A percentile compares a stretch with the other conserved stretches of the same genome.
phyloP scores from a whole-genome alignment of 2,113 vertebrate genomes.

The Malaclemys terrapin region DNA sequence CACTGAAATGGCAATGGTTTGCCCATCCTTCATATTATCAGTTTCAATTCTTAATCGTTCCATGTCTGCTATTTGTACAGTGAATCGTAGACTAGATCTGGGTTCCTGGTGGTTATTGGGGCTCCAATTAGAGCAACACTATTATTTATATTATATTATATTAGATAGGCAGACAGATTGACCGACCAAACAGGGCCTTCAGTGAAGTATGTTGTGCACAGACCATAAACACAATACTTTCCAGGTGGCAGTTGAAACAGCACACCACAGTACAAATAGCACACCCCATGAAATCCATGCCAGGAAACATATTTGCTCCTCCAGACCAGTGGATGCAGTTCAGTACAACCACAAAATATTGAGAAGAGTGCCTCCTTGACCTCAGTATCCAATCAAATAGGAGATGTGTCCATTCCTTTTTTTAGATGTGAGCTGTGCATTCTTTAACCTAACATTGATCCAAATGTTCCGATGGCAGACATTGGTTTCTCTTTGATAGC shows the following conservation, averaged over 20 bases:
- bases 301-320: slow-evolving; percentile 7
- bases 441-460: slow-evolving; percentile 60
- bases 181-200: neutral
- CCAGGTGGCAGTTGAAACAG: neutral
- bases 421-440: slow-evolving; percentile 40
- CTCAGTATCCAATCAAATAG: slow-evolving; percentile 54
- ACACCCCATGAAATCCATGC: neutral
- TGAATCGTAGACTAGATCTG: slow-evolving; percentile 55
- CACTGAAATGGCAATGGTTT: neutral
- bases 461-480: slow-evolving; percentile 67
- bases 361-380: slow-evolving; percentile 39
- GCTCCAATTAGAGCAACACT: slow-evolving; percentile 13
- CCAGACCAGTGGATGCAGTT: neutral
- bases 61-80: slow-evolving; percentile 64
- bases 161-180: neutral
- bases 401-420: slow-evolving; percentile 35
- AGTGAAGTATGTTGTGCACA: neutral
- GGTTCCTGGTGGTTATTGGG: slow-evolving; percentile 37
- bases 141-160: neutral
- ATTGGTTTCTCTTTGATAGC: slow-evolving; percentile 71
- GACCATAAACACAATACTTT: neutral
- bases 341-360: slow-evolving; percentile 19
- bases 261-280: neutral
- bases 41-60: slow-evolving; percentile 59
- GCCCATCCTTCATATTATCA: slow-evolving; percentile 47